phyloP scores from a whole-genome alignment of 2,797 vertebrate genomes.

The Atherinosoma microstoma region DNA sequence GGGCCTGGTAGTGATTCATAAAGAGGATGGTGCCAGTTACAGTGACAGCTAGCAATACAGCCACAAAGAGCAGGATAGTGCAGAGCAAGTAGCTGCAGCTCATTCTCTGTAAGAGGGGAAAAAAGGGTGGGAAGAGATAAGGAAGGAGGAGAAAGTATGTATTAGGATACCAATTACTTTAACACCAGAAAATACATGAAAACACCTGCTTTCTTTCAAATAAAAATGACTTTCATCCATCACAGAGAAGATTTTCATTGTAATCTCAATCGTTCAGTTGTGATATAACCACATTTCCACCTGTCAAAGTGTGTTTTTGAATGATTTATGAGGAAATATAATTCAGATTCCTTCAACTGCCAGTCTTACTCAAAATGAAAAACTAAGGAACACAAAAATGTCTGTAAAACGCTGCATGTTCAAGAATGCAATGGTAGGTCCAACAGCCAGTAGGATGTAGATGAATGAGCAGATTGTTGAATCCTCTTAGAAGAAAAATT shows the following conservation, averaged over 20 bases:
- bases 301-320: constrained; percentile 38
- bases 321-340: constrained; percentile 49
- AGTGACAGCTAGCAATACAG: constrained; percentile 90
- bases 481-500: constrained; percentile 39
- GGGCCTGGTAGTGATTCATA: constrained; percentile 93
- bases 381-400: constrained; percentile 13
- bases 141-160: not conserved
- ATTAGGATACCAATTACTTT: constrained; percentile 31
- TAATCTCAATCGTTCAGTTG: constrained; percentile 21
- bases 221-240: constrained; percentile 46
- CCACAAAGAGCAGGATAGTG: constrained; percentile 93
- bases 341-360: constrained; percentile 37
- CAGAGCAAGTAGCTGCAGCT: constrained; percentile 94
- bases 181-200: constrained; percentile 18
- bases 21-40: constrained; percentile 94
- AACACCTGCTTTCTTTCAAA: constrained; percentile 22
- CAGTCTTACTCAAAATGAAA: constrained; percentile 15
- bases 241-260: constrained; percentile 35
- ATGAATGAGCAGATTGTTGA: constrained; percentile 29
- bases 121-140: not conserved
- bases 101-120: constrained; percentile 84
- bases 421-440: constrained; percentile 26
- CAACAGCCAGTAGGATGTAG: constrained; percentile 16
- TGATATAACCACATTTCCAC: constrained; percentile 38
- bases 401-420: constrained; percentile 15